Evolutionary conservation across 2,797 vertebrate species (phyloP).

Genomic region (Allobates femoralis): DNA sequence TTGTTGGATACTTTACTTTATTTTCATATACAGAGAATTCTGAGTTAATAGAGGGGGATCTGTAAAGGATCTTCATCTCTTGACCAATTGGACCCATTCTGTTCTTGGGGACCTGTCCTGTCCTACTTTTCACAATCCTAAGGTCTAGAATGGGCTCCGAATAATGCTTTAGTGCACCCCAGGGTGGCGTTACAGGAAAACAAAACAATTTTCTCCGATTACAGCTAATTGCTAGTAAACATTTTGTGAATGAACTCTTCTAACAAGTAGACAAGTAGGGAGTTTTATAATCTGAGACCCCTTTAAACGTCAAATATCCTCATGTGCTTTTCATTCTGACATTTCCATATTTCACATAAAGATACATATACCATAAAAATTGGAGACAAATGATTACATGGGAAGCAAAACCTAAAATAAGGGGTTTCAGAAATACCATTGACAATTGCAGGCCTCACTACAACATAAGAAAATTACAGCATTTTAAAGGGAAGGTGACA

Average conservation of each 20-base stretch:
- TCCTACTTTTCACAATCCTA: neutral
- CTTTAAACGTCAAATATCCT: neutral
- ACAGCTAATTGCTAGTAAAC: too few species aligned
- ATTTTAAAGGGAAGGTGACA: neutral
- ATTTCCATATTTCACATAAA: neutral
- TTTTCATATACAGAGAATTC: neutral
- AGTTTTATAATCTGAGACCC: neutral
- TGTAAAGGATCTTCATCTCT: neutral
- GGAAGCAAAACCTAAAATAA: neutral
- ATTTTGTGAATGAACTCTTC: neutral
- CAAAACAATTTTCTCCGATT: too few species aligned
- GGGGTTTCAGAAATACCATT: neutral
- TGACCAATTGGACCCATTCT: neutral
- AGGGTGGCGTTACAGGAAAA: too few species aligned
- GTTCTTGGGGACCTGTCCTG: too few species aligned
- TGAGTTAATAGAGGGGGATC: neutral
- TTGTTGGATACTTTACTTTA: neutral
- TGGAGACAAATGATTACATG: neutral
- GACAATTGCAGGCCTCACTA: neutral
- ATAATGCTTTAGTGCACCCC: neutral
- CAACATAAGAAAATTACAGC: neutral
- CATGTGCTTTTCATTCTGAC: neutral
- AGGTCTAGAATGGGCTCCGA: neutral
- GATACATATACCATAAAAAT: neutral
- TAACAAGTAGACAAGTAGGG: neutral